phyloP scores from a whole-genome alignment of 2,888 invertebrate species.

The Thysanoteuthis rhombus region DNA sequence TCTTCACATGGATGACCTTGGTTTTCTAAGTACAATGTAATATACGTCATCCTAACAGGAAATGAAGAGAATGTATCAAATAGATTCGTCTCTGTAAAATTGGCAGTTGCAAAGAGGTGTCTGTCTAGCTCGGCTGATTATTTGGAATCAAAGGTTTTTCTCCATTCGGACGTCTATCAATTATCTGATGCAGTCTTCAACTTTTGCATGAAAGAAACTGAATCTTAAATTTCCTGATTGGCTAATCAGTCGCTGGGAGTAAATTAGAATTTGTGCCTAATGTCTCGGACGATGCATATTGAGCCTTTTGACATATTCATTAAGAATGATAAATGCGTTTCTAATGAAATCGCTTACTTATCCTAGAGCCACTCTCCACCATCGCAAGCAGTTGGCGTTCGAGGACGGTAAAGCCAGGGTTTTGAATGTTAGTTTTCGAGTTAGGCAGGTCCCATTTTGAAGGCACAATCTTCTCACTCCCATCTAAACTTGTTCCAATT shows the following conservation, averaged over 20 bases:
- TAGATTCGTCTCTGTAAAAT: background rate
- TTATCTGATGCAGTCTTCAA: background rate
- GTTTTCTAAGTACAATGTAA: too few relatives aligned
- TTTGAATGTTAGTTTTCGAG: too few relatives aligned
- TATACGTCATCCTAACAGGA: too few relatives aligned
- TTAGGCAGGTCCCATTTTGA: too few relatives aligned
- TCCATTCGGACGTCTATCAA: background rate
- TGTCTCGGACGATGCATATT: background rate
- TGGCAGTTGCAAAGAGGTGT: background rate
- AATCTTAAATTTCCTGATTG: background rate
- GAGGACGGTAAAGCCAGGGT: too few relatives aligned
- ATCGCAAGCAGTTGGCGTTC: too few relatives aligned
- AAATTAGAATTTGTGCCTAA: background rate
- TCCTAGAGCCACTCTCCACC: too few relatives aligned
- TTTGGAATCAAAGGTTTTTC: background rate
- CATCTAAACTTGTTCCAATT: too few relatives aligned
- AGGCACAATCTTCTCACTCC: too few relatives aligned
- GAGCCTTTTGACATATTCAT: background rate
- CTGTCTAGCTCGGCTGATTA: background rate
- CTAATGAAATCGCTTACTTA: too few relatives aligned
- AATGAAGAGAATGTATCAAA: too few relatives aligned
- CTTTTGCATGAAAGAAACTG: background rate
- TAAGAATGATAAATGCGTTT: background rate
- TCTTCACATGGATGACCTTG: too few relatives aligned
- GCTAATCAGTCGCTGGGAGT: background rate